Base-by-base conservation (phyloP, 1,140 invertebrate genomes). In the Trichonephila clavata region DNA sequence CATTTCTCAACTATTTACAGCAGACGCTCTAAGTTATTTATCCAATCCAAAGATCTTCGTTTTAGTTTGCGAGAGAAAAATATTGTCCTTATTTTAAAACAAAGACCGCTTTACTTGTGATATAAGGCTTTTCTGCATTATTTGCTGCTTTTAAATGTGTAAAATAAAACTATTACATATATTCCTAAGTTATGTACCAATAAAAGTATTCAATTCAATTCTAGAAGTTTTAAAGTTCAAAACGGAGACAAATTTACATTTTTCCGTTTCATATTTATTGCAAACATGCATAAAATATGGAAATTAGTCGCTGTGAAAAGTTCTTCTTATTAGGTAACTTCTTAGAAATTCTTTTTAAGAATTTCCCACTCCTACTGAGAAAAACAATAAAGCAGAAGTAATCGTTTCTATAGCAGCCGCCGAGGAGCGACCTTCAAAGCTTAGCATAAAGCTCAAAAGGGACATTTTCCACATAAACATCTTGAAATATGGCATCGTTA, bases 371-470 rank as follows among this genome's bases (percentile, higher is more conserved):
- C 18, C 39, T 77, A 39, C 39, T 77, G 32, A 24, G 27, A 18
- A 77, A 27, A 77, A 32, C 10, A 27, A 27, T 77, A 27, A 10
- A 77, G 27, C 27, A 77, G 27, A 77, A 77, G 68, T 77, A 18
- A 39, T 27, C 68, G 68, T 77, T 77, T 32, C 68, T 77, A 77
- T 77, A 77, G 68, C 68, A 77, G 27, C 68, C 24, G 27, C 24
- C 68, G 32, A 16, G 24, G 24, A 24, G 68, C 27, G 68, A 32
- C 68, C 68, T 77, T 32, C 27, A 77, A 27, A 77, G 27, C 16
- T 77, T 77, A 77, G 16, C 32, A 77, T 77, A 77, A 77, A 77
- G 24, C 68, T 39, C 27, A 77, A 16, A 77, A 18, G 68, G 39
- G 68, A 18, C 6, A 20, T 39, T 32, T 77, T 61, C 60, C 20